These are phyloP conservation scores for Drosophila paramelanica DNA, from an alignment of 2,888 invertebrate genomes.

Conservation along the genomic window DNA sequence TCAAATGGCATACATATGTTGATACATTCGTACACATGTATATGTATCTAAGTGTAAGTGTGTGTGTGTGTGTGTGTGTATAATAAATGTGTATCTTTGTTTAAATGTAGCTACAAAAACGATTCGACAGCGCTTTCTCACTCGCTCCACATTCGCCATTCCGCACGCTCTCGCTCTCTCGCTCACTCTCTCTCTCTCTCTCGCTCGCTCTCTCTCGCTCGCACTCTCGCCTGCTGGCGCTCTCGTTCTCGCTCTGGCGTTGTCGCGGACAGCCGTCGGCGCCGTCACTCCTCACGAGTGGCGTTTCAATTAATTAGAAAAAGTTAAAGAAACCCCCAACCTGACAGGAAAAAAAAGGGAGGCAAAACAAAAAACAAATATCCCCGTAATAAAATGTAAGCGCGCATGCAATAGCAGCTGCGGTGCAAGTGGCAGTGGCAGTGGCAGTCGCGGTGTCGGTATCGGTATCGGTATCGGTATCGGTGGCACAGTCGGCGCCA, in stretches of 20 bases:
- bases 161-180: constrained; percentile 13
- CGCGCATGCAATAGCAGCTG: constrained; percentile 69
- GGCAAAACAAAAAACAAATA: constrained; percentile 65
- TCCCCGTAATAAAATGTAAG: constrained; percentile 81
- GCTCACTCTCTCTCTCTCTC: constrained; percentile 6
- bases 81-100: constrained; percentile 34
- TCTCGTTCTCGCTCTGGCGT: constrained; percentile 9
- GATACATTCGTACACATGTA: constrained; percentile 48
- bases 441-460: constrained; percentile 17
- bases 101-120: constrained; percentile 58
- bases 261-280: constrained; percentile 46
- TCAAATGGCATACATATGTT: constrained; percentile 61
- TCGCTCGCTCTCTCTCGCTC: constrained; percentile 6
- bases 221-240: too few species aligned
- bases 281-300: constrained; percentile 75
- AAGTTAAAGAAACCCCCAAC: constrained; percentile 72
- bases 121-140: constrained; percentile 42
- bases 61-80: neutral
- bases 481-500: constrained; percentile 48
- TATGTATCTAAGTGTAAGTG: neutral
- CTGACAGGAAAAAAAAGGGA: constrained; percentile 5
- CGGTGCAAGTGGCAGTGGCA: constrained; percentile 37
- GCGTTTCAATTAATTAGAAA: constrained; percentile 82
- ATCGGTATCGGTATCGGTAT: constrained; percentile 25
- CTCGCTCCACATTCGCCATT: constrained; percentile 12